Percentiles rank a stretch among this genome's conserved stretches.
Evolutionary conservation across 2,888 invertebrate genomes (phyloP).

Genomic region (Tiphia femorata): DNA sequence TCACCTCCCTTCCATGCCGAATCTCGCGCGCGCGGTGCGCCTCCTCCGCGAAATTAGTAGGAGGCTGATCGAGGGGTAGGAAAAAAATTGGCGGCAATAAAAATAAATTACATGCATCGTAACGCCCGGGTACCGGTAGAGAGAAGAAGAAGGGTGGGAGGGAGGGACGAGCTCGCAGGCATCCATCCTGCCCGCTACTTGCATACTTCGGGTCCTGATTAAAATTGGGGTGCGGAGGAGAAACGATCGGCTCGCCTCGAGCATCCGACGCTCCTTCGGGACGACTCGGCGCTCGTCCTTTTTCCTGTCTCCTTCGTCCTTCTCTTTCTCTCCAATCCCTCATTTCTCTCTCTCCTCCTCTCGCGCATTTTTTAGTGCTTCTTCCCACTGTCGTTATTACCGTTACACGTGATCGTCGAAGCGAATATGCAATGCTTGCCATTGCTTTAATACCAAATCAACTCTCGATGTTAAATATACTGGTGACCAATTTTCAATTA

Average conservation of each 20-base stretch:
- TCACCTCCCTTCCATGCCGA: neutral
- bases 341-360: neutral
- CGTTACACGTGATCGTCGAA: no score
- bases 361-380: no score
- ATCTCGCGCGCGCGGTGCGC: slow-evolving; percentile 10
- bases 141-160: slow-evolving; percentile 15
- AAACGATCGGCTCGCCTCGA: slow-evolving; percentile 57
- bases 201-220: slow-evolving; percentile 68
- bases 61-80: slow-evolving; percentile 66
- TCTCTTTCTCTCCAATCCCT: neutral
- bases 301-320: neutral
- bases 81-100: slow-evolving; percentile 69
- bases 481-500: no score
- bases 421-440: no score
- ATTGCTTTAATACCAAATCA: no score
- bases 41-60: slow-evolving; percentile 63
- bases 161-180: slow-evolving; percentile 58
- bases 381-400: no score
- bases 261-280: slow-evolving; percentile 45
- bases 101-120: slow-evolving; percentile 70
- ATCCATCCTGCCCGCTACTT: slow-evolving; percentile 67
- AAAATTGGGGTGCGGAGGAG: slow-evolving; percentile 68
- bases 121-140: slow-evolving; percentile 60
- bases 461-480: no score
- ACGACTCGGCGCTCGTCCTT: slow-evolving; percentile 14